These are phyloP conservation scores for Calephelis virginiensis DNA, from an alignment of 1,140 invertebrate genomes.

Conservation along the genomic window DNA sequence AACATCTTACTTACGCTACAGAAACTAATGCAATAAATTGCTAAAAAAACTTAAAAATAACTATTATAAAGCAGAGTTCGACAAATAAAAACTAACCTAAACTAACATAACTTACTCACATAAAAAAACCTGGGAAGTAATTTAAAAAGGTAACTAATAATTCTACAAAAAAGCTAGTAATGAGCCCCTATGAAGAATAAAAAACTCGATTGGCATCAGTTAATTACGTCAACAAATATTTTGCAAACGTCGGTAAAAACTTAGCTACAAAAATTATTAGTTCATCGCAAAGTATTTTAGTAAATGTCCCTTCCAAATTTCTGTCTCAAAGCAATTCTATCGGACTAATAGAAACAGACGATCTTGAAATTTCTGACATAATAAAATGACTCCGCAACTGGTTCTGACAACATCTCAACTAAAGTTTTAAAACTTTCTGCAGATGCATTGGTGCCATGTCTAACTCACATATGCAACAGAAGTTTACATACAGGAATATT, in stretches of 20 bases:
- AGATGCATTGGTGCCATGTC: neutral
- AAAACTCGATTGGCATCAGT: too few relatives aligned
- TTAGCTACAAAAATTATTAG: too few relatives aligned
- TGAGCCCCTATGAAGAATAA: neutral
- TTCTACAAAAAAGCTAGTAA: neutral
- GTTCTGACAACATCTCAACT: neutral
- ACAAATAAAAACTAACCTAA: neutral
- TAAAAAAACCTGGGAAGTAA: neutral
- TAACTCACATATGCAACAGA: conserved; percentile 8
- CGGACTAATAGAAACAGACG: neutral
- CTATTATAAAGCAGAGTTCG: conserved; percentile 14
- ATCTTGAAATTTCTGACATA: neutral
- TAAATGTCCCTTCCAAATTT: too few relatives aligned
- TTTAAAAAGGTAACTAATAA: neutral
- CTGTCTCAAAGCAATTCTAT: neutral
- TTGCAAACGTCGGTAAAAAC: too few relatives aligned
- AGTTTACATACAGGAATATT: conserved; percentile 1
- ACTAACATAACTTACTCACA: too few relatives aligned
- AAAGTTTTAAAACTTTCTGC: conserved; percentile 1
- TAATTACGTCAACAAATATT: neutral
- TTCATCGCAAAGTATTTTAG: too few relatives aligned
- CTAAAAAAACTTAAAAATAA: conserved; percentile 23
- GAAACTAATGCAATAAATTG: conserved; percentile 26
- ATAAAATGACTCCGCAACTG: neutral
- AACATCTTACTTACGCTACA: conserved; percentile 19